phyloP scores from a whole-genome alignment of 2,113 vertebrate genomes.

The Hypanus sabinus region DNA sequence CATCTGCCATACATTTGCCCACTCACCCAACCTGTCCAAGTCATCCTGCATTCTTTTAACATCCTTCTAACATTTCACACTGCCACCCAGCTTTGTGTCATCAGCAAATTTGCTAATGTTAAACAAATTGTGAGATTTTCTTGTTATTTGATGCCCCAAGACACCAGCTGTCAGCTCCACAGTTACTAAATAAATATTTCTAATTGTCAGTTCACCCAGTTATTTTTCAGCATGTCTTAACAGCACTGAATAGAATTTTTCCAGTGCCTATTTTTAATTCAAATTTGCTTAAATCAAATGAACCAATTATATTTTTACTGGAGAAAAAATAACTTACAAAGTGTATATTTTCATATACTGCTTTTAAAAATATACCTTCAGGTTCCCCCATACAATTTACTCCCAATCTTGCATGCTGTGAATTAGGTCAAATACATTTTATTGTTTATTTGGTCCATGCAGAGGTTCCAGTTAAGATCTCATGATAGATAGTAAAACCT shows the following conservation, averaged over 20 bases:
- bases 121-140: neutral
- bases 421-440: neutral
- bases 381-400: neutral
- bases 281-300: neutral
- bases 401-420: neutral
- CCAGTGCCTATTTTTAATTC: neutral
- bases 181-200: too few species aligned
- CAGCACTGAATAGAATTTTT: neutral
- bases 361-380: neutral
- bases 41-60: too few species aligned
- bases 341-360: neutral
- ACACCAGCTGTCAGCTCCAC: neutral
- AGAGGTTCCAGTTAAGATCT: too few species aligned
- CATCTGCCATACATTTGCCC: too few species aligned
- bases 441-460: neutral
- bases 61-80: too few species aligned
- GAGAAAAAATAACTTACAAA: neutral
- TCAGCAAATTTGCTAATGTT: too few species aligned
- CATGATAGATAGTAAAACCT: too few species aligned
- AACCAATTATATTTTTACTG: neutral
- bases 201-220: neutral
- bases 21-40: too few species aligned
- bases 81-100: too few species aligned
- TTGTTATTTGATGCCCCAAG: neutral
- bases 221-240: neutral